Conservation (phyloP, 2,113 vertebrate species). For the Anarrhichthys ocellatus region DNA sequence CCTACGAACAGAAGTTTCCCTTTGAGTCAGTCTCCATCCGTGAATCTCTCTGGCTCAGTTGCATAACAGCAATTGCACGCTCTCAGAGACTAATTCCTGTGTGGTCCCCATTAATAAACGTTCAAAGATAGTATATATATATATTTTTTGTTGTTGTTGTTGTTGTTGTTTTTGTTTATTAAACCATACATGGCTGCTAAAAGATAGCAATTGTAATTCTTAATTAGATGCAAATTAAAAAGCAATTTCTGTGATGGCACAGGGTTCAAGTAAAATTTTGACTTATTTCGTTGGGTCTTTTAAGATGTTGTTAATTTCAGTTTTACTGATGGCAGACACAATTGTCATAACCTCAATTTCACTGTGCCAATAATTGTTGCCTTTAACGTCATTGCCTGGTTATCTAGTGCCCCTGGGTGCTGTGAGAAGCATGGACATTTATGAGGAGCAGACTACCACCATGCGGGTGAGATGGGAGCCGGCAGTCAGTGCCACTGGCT, state of each 20-base stretch:
- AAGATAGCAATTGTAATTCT: conserved; percentile 30
- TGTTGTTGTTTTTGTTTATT: conserved; percentile 15
- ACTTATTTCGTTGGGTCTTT: conserved; percentile 33
- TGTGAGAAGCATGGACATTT: conserved; percentile 88
- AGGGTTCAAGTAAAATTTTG: neutral
- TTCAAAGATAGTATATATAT: conserved; percentile 27
- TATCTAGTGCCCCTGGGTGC: conserved; percentile 88
- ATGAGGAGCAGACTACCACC: conserved; percentile 88
- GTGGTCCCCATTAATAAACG: conserved; percentile 37
- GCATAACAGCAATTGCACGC: neutral
- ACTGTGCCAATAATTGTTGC: neutral
- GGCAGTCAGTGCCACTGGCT: conserved; percentile 88
- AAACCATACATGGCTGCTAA: conserved; percentile 12
- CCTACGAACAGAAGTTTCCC: neutral
- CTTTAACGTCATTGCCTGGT: conserved; percentile 5
- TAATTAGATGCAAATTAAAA: conserved; percentile 34
- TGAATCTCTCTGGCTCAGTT: conserved; percentile 3
- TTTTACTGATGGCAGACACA: conserved; percentile 23
- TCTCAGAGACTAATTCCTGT: conserved; percentile 11
- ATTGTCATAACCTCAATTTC: neutral
- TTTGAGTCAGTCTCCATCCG: conserved; percentile 9
- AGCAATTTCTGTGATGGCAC: neutral
- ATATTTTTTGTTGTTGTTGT: neutral
- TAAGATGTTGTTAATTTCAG: conserved; percentile 22
- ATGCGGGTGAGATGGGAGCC: conserved; percentile 93